phyloP scores from a whole-genome alignment of 2,113 vertebrate species.

The Chaetura pelagica region DNA sequence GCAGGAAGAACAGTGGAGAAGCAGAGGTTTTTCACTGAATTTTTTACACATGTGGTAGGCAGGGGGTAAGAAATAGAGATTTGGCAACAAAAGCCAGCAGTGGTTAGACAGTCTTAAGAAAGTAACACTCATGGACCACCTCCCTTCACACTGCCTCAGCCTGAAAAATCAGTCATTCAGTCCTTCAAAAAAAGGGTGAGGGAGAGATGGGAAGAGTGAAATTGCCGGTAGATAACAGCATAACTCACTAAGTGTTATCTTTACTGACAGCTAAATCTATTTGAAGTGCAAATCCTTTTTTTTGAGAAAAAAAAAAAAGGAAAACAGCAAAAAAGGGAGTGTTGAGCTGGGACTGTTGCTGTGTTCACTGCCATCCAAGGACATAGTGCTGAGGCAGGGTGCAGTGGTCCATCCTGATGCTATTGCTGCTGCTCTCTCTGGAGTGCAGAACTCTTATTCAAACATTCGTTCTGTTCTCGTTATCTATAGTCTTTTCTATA shows the following conservation, averaged over 20 bases:
- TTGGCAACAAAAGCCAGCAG: background rate
- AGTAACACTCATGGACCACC: fast-evolving
- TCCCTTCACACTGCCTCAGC: background rate
- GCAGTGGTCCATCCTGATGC: background rate
- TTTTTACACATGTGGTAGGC: background rate
- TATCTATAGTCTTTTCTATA: background rate
- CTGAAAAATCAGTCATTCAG: background rate
- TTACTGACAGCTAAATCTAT: background rate
- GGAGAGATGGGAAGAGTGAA: background rate
- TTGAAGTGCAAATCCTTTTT: background rate
- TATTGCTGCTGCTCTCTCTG: background rate
- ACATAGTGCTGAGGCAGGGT: background rate
- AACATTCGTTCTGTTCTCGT: background rate
- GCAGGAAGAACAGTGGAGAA: background rate
- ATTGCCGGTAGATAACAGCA: background rate
- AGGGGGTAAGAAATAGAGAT: background rate
- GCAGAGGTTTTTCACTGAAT: background rate
- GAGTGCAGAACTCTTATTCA: background rate
- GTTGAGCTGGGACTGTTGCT: background rate
- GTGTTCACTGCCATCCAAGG: background rate
- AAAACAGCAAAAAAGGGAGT: background rate
- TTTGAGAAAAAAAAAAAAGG: background rate
- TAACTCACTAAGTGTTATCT: background rate
- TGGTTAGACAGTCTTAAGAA: background rate
- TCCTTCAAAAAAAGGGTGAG: background rate